Conservation (phyloP, 2,888 invertebrate species). For the Helobdella robusta region DNA sequence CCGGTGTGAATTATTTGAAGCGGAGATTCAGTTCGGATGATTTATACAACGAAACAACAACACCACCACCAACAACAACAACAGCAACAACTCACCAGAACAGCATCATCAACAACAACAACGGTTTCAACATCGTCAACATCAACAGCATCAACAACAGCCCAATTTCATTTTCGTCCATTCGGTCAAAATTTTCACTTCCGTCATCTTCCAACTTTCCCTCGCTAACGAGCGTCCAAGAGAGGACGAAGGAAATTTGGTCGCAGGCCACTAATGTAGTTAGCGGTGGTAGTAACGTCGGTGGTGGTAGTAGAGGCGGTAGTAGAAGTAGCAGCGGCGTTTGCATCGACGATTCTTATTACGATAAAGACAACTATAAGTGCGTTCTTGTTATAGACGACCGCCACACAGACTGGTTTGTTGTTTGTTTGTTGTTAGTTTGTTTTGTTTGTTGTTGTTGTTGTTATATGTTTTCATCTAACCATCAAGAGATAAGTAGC, state of each 20-base stretch:
- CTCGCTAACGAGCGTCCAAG: constrained; percentile 58
- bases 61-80: neutral
- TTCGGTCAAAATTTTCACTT: constrained; percentile 58
- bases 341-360: constrained; percentile 24
- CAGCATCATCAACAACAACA: constrained; percentile 40
- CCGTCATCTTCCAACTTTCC: constrained; percentile 93
- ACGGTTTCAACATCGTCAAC: constrained; percentile 35
- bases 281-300: constrained; percentile 39
- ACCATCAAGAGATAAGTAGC: neutral
- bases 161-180: neutral
- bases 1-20: constrained; percentile 58
- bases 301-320: neutral
- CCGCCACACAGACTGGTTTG: constrained; percentile 88
- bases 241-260: constrained; percentile 39
- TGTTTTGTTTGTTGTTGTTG: neutral
- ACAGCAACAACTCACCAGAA: neutral
- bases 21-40: constrained; percentile 97
- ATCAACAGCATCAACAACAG: constrained; percentile 34
- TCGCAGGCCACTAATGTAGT: constrained; percentile 47
- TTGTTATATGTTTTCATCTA: neutral
- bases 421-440: constrained; percentile 24
- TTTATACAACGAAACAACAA: constrained; percentile 71
- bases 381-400: constrained; percentile 91
- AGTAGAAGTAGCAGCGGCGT: neutral
- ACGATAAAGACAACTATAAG: constrained; percentile 78